Evolutionary conservation across 2,888 invertebrate genomes (phyloP).

Genomic region (Drosophila crucigera): DNA sequence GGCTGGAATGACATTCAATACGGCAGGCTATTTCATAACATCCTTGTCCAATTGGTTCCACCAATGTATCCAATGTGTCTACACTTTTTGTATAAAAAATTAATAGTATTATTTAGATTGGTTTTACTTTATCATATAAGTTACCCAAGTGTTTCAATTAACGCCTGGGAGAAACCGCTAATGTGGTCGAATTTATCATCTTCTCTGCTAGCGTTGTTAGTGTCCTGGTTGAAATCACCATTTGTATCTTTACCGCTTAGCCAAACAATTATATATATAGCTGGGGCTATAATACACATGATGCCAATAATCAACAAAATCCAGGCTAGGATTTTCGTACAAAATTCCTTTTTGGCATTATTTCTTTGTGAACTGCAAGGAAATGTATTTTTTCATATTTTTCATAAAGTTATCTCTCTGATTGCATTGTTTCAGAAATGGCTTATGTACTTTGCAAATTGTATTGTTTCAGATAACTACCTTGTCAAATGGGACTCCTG

Average conservation of each 20-base stretch:
- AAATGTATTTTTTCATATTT: not conserved
- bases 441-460: not conserved
- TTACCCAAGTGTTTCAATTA: conserved; percentile 20
- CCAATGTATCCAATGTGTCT: not conserved
- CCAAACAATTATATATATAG: conserved; percentile 52
- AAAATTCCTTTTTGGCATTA: conserved; percentile 5
- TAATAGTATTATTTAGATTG: not conserved
- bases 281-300: conserved; percentile 52
- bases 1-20: conserved; percentile 32
- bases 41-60: not conserved
- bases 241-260: not conserved
- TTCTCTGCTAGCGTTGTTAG: not conserved
- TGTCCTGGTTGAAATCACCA: not conserved
- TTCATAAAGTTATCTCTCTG: not conserved
- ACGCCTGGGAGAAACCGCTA: not conserved
- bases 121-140: not conserved
- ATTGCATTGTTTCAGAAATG: not conserved
- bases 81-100: conserved; percentile 16
- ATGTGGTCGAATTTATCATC: not conserved
- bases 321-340: conserved; percentile 58
- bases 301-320: conserved; percentile 52
- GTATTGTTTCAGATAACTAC: not conserved
- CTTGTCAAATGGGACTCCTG: conserved; percentile 6
- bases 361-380: conserved; percentile 2
- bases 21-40: conserved; percentile 42